Evolutionary conservation across 1,140 invertebrate species (phyloP), one percentile per base, ranked within the genome.

Genomic region (Pogonomyrmex californicus): DNA sequence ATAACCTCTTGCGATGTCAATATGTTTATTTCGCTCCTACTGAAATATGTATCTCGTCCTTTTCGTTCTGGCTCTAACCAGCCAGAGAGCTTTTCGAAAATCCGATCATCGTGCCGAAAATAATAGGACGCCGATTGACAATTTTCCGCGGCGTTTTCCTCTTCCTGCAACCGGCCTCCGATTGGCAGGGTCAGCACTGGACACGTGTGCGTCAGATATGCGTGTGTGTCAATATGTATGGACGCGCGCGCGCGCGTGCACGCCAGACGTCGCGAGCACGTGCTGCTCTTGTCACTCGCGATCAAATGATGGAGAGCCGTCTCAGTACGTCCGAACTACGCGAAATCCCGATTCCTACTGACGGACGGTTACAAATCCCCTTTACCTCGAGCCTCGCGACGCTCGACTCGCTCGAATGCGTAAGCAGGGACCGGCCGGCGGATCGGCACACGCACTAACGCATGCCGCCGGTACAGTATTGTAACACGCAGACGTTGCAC

Each of bases 301-400:
- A 41, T 38, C 10, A 41, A 14, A 47, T 30, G 30, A 10, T n/a
- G n/a, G n/a, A 66, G 41, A 33, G 60, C 33, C 60, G 58, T 33
- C 2, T 1, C 63, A 30, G 63, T 47, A 33, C 87, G 86, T 88
- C 88, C 71, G 77, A 62, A 36, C 81, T 41, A 86, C 65, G 49
- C 78, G 83, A 90, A 73, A 90, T 87, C 86, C 83, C 89, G 92
- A 89, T 90, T 91, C 87, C 88, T 87, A 93, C 91, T 93, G 91
- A 85, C 90, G 77, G 85, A 77, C 51, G 63, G 75, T 87, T 54
- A 85, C 54, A 89, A 71, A 77, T 78, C 87, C 88, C 70, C 66
- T 89, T 88, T 71, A 44, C 63, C 49, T 68, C n/a, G 54, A 36
- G 41, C 33, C 33, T 17, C 78, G 30, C 54, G 17, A 44, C 30